Conservation (phyloP, 2,113 vertebrate species). For the Strigops habroptila region DNA sequence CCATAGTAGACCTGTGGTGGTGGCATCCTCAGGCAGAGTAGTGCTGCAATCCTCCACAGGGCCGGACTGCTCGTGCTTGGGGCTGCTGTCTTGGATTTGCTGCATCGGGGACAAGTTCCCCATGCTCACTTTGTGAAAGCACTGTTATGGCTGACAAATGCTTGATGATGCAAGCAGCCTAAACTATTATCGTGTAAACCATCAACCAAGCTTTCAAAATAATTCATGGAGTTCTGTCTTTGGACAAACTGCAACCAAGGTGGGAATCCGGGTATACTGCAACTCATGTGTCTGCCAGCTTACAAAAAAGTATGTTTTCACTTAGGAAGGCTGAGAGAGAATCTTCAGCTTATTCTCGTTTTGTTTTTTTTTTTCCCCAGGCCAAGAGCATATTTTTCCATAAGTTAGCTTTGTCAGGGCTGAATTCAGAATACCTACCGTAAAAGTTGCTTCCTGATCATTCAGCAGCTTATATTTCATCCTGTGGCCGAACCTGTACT, state of each 20-base stretch:
- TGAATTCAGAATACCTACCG: not conserved
- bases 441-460: not conserved
- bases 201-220: not conserved
- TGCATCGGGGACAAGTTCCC: not conserved
- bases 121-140: not conserved
- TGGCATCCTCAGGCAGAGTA: not conserved
- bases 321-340: not conserved
- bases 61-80: not conserved
- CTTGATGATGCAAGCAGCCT: not conserved
- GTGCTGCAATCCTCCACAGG: not conserved
- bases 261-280: accelerated
- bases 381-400: not conserved
- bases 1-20: not conserved
- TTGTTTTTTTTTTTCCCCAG: not conserved
- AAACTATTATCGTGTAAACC: not conserved
- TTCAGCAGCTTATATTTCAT: not conserved
- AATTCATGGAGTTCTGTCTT: not conserved
- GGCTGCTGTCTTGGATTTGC: not conserved
- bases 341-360: not conserved
- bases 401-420: not conserved
- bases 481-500: not conserved
- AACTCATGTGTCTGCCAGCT: not conserved
- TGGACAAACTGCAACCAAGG: not conserved
- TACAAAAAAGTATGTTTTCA: not conserved
- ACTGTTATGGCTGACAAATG: not conserved